These are phyloP conservation scores for Etia nguti DNA, from an alignment of 2,113 vertebrate genomes.

Conservation along the genomic window DNA sequence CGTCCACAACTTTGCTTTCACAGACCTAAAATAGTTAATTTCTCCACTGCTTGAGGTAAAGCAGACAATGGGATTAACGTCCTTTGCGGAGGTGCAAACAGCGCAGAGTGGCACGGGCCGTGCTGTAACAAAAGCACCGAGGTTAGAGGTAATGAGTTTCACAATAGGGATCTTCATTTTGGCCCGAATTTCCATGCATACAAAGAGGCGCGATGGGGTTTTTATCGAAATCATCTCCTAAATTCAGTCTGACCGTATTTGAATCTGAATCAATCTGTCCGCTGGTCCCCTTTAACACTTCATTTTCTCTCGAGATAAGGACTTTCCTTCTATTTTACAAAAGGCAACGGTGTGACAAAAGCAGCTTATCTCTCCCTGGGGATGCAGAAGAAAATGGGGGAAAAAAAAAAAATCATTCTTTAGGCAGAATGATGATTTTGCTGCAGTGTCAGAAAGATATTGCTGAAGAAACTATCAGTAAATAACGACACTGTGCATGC, in stretches of 20 bases:
- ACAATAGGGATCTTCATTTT: not conserved
- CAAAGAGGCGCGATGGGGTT: not conserved
- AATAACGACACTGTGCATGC: not conserved
- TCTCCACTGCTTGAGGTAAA: not conserved
- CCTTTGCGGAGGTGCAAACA: not conserved
- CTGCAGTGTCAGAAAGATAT: not conserved
- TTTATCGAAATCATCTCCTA: not conserved
- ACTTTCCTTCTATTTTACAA: conserved; percentile 14
- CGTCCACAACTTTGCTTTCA: not conserved
- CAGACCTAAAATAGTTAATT: not conserved
- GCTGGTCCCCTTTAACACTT: not conserved
- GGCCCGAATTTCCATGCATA: not conserved
- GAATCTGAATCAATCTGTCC: conserved; percentile 5
- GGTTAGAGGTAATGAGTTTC: conserved; percentile 25
- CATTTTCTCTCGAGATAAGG: conserved; percentile 3
- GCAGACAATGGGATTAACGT: not conserved
- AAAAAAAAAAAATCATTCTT: not conserved
- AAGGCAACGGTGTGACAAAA: conserved; percentile 10
- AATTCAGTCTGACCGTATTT: conserved; percentile 4
- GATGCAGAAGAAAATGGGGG: not conserved
- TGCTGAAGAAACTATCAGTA: not conserved
- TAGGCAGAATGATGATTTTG: not conserved
- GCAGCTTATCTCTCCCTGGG: not conserved
- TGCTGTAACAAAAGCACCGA: not conserved
- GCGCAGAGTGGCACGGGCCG: not conserved